These are phyloP conservation scores for Hycleus cichorii DNA, from an alignment of 1,140 invertebrate species.

Conservation along the genomic window DNA sequence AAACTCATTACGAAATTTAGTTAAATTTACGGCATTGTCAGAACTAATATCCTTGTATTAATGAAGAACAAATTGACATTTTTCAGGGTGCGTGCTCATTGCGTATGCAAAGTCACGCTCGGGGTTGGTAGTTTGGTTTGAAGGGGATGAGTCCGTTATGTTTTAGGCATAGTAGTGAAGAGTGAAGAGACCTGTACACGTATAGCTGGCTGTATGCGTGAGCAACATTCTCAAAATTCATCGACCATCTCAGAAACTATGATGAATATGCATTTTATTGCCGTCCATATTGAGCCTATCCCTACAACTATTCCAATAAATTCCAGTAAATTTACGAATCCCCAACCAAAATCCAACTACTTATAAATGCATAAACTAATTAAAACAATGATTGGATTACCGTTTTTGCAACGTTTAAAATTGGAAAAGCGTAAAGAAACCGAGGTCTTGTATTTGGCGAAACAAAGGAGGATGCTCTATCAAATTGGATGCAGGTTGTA, in stretches of 20 bases:
- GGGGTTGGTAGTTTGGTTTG: slow-evolving; percentile 6
- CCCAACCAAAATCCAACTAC: not conserved
- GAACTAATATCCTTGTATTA: slow-evolving; percentile 27
- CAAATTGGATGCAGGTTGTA: slow-evolving; percentile 14
- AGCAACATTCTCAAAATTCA: slow-evolving; percentile 24
- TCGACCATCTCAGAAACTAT: slow-evolving; percentile 7
- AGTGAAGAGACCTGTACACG: slow-evolving; percentile 13
- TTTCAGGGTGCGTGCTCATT: slow-evolving; percentile 30
- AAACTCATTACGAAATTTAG: slow-evolving; percentile 9
- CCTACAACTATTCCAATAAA: too few species aligned
- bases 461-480: not conserved
- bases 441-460: too few species aligned
- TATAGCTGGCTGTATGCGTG: slow-evolving; percentile 17
- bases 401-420: too few species aligned
- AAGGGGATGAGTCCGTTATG: slow-evolving; percentile 4
- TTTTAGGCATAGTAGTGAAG: too few species aligned
- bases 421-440: too few species aligned
- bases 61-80: slow-evolving; percentile 31
- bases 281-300: too few species aligned
- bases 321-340: too few species aligned
- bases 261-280: slow-evolving; percentile 9
- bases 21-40: slow-evolving; percentile 21
- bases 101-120: slow-evolving; percentile 27
- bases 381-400: slow-evolving; percentile 3
- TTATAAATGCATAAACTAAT: slow-evolving; percentile 15